Conservation (phyloP, 1,140 invertebrate genomes). For the Polypedilum vanderplanki region DNA sequence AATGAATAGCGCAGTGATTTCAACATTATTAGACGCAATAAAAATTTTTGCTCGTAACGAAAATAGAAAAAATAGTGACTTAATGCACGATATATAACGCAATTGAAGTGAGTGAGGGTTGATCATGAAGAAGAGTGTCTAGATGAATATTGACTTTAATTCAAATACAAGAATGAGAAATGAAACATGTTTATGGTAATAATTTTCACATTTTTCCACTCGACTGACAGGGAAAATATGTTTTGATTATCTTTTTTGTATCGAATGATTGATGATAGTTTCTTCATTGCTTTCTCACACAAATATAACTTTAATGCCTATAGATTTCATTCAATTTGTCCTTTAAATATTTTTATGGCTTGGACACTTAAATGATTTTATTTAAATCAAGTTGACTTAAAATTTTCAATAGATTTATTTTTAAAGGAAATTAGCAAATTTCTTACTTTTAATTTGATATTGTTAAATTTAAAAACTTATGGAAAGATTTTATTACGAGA, state of each 20-base stretch:
- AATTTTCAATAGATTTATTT: no score
- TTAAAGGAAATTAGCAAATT: no score
- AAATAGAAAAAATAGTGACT: constrained; percentile 23
- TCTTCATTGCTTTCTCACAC: neutral
- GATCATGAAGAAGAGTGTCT: neutral
- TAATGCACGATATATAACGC: constrained; percentile 3
- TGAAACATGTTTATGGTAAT: constrained; percentile 24
- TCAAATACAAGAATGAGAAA: neutral
- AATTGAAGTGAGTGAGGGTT: neutral
- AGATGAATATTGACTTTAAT: constrained; percentile 1
- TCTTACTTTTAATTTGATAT: no score
- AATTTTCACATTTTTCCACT: constrained; percentile 29
- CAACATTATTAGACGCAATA: constrained; percentile 27
- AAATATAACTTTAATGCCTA: no score
- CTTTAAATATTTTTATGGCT: no score
- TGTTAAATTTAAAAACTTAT: no score
- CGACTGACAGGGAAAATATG: constrained; percentile 28
- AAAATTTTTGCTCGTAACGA: constrained; percentile 15
- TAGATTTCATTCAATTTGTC: no score
- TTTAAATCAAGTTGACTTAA: no score
- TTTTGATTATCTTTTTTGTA: constrained; percentile 25
- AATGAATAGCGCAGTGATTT: constrained; percentile 27
- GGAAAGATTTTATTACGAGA: no score
- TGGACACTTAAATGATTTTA: no score
- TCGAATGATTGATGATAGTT: constrained; percentile 26